Percentiles rank a stretch among this genome's conserved stretches.
Evolutionary conservation across 2,113 vertebrate genomes (phyloP).

Genomic region (Aegotheles bennettii): DNA sequence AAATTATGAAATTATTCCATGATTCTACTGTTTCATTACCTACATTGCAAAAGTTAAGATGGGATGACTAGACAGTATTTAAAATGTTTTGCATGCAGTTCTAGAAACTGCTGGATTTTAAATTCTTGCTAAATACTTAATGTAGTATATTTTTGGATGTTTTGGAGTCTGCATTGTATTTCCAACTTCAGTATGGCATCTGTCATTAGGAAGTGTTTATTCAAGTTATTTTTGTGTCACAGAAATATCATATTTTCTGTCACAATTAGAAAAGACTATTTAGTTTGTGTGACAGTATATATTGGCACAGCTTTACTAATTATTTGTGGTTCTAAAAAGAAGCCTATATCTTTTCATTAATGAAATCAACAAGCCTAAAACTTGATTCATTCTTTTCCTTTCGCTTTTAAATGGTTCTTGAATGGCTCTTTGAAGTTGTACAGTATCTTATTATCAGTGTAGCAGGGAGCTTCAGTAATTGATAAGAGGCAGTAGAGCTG

Average conservation of each 20-base stretch:
- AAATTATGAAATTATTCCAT: not conserved
- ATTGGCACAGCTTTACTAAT: not conserved
- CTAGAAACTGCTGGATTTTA: not conserved
- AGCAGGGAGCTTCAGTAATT: slow-evolving; percentile 65
- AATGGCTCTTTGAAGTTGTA: slow-evolving; percentile 26
- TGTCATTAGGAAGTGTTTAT: not conserved
- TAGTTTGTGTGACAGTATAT: not conserved
- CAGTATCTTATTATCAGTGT: slow-evolving; percentile 60
- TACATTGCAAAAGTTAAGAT: not conserved
- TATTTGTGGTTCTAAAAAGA: not conserved
- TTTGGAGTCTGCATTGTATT: not conserved
- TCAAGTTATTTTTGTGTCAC: not conserved
- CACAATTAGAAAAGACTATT: not conserved
- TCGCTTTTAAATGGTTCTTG: slow-evolving; percentile 45
- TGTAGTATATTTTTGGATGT: not conserved
- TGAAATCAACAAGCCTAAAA: not conserved
- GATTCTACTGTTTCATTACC: not conserved
- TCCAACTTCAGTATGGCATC: not conserved
- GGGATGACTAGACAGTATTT: not conserved
- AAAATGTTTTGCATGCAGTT: not conserved
- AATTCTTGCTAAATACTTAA: not conserved
- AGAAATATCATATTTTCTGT: not conserved
- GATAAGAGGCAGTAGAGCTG: slow-evolving; percentile 53
- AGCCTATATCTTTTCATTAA: slow-evolving; percentile 4
- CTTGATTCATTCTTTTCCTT: not conserved